Percentiles rank a stretch among this genome's conserved stretches.
These are phyloP conservation scores for Argyresthia goedartella DNA, from an alignment of 2,888 invertebrate genomes.

Conservation along the genomic window DNA sequence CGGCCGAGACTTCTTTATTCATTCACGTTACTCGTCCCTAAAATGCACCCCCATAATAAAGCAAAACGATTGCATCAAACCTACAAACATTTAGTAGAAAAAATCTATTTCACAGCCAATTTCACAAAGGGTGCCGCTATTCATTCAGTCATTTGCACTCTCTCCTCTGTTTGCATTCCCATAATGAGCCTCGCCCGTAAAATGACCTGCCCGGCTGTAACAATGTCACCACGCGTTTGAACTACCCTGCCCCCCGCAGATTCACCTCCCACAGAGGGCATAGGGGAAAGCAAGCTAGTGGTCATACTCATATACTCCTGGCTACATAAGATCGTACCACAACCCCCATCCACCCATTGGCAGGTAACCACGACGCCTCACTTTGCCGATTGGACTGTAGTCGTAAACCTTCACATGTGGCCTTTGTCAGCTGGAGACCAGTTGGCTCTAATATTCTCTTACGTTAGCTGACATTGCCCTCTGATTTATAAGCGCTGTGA, in stretches of 20 bases:
- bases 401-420: constrained; percentile 23
- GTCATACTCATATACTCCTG: constrained; percentile 23
- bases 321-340: constrained; percentile 14
- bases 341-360: constrained; percentile 36
- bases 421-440: neutral
- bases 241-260: constrained; percentile 16
- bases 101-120: constrained; percentile 40
- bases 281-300: constrained; percentile 14
- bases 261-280: constrained; percentile 6
- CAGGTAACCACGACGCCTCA: constrained; percentile 52
- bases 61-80: no score
- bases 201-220: constrained; percentile 24
- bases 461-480: neutral
- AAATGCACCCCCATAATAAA: no score
- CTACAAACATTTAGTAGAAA: neutral
- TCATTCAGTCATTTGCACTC: constrained; percentile 43
- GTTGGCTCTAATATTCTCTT: neutral
- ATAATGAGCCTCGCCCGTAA: constrained; percentile 56
- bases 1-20: no score
- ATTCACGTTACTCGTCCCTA: no score
- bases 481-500: neutral
- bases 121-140: constrained; percentile 47
- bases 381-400: constrained; percentile 44
- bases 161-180: constrained; percentile 54
- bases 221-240: constrained; percentile 26